A percentile compares a stretch with the other conserved stretches of the same genome.
Evolutionary conservation across 2,888 invertebrate species (phyloP).

Genomic region (Trisateles emortualis): DNA sequence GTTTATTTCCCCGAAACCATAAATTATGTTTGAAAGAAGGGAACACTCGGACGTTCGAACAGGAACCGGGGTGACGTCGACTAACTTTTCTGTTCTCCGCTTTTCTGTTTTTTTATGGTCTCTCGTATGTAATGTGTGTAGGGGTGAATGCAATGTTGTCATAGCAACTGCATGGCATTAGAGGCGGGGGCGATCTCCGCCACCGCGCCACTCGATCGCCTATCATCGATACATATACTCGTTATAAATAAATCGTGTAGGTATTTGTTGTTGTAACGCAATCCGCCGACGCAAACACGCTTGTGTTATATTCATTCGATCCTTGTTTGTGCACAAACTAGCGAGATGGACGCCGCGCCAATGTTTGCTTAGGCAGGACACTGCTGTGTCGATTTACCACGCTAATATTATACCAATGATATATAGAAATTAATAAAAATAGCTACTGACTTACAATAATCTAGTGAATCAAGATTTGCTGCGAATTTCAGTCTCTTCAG

Average conservation of each 20-base stretch:
- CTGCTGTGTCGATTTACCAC: conserved; percentile 70
- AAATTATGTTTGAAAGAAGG: conserved; percentile 88
- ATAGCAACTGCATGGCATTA: conserved; percentile 83
- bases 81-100: conserved; percentile 78
- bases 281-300: conserved; percentile 76
- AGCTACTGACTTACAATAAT: not conserved
- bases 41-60: conserved; percentile 85
- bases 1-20: conserved; percentile 87
- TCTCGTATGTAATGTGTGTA: conserved; percentile 70
- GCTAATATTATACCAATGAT: conserved; percentile 23
- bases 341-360: conserved; percentile 75
- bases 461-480: not conserved
- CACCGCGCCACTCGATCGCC: conserved; percentile 38
- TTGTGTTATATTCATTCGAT: conserved; percentile 83
- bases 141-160: conserved; percentile 79
- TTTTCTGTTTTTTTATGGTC: conserved; percentile 81
- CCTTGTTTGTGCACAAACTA: conserved; percentile 82
- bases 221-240: conserved; percentile 55
- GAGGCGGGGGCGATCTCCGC: conserved; percentile 54
- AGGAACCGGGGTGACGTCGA: conserved; percentile 82
- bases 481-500: no score
- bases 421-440: conserved; percentile 7
- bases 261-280: conserved; percentile 82
- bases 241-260: conserved; percentile 60
- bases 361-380: conserved; percentile 71